Base-by-base conservation (phyloP, 35 echinoderm and acorn worm genomes). In the Diadema setosum region DNA sequence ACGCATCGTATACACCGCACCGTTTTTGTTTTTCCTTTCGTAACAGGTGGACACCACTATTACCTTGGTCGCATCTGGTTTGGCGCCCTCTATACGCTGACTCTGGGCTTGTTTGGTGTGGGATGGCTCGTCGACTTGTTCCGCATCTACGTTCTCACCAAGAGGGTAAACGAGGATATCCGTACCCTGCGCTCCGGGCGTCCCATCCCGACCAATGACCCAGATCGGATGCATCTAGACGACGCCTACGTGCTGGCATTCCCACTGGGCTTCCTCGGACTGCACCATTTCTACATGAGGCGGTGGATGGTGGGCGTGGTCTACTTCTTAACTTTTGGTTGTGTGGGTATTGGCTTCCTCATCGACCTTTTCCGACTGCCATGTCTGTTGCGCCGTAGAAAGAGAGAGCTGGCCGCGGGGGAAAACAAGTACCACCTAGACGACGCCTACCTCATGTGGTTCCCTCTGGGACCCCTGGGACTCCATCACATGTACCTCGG, bases 271-370 rank as follows among this genome's bases (percentile, higher is more conserved):
- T 34, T 93, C 25, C 78, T 93, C 0, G 91, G 91, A 35, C 44
- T 93, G 74, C 91, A 93, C 60, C 91, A 93, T 30, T 93, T 87
- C 81, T 93, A 93, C 64, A 80, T 93, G 42, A 35, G 74, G 4
- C 55, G 86, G 20, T 20, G 40, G 39, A 32, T 39, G 5, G 82
- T 81, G n/a, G 91, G 91, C 8, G 5, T 88, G 15, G 63, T 48
- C 29, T 88, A 88, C 34, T 42, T 82, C 39, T 88, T 87, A 42
- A 88, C 85, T 11, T 9, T 69, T 9, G 91, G 91, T 3, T 82
- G 78, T 12, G 57, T 39, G 40, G 91, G 91, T 31, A 20, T 88
- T 25, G 85, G 91, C 7, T 88, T 58, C 76, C 14, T 93, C n/a
- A 48, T 83, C 18, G 91, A 93, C 24, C 64, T 81, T 57, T 36